phyloP scores from a whole-genome alignment of 2,113 vertebrate species.

The Aramus guarauna region DNA sequence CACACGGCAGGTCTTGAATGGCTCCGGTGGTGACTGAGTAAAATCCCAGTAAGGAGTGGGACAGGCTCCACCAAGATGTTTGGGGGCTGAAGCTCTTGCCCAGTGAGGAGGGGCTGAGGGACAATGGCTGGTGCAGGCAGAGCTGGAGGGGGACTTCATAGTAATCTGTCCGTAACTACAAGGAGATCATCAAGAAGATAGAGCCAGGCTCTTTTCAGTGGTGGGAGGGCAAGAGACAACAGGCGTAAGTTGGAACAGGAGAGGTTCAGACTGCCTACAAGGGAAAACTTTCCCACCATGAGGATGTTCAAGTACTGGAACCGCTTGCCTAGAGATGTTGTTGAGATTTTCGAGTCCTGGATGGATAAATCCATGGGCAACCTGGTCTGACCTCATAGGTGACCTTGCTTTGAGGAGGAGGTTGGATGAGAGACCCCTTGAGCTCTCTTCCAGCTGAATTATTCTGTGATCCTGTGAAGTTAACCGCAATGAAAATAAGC shows the following conservation, averaged over 20 bases:
- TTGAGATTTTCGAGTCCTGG: not conserved
- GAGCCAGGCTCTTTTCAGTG: not conserved
- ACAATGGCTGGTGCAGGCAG: not conserved
- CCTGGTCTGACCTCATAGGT: not conserved
- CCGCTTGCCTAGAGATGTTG: not conserved
- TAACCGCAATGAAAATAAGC: constrained; percentile 42
- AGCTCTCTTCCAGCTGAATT: not conserved
- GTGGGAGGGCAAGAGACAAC: not conserved
- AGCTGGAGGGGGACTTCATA: not conserved
- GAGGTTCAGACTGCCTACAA: not conserved
- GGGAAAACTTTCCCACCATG: not conserved
- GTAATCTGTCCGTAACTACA: not conserved
- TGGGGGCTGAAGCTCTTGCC: not conserved
- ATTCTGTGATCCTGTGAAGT: not conserved
- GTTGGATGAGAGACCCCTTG: not conserved
- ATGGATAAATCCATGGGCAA: not conserved
- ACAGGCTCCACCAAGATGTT: not conserved
- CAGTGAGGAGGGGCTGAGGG: not conserved
- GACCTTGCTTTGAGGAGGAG: not conserved
- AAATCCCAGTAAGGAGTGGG: not conserved
- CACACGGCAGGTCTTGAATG: not conserved
- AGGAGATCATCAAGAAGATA: not conserved
- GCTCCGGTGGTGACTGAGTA: not conserved
- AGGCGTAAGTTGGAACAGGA: not conserved
- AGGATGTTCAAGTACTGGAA: not conserved